These are phyloP conservation scores for Sardina pilchardus DNA, from an alignment of 2,113 vertebrate species.

Conservation along the genomic window DNA sequence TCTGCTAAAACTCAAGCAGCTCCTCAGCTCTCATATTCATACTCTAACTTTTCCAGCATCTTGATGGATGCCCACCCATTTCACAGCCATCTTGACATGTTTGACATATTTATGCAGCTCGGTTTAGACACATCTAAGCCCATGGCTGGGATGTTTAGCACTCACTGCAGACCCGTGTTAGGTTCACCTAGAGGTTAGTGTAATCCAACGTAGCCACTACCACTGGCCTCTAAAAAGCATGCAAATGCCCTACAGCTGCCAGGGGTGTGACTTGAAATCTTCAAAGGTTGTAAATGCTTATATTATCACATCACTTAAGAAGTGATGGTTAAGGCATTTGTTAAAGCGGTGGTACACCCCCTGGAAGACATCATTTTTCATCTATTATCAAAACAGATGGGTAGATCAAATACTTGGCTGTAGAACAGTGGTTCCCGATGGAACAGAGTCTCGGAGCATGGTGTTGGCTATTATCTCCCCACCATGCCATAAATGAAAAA, in stretches of 20 bases:
- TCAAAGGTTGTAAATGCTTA: conserved; percentile 19
- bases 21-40: neutral
- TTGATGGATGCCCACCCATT: conserved; percentile 1
- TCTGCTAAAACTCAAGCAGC: neutral
- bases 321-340: conserved; percentile 17
- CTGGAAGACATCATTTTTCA: neutral
- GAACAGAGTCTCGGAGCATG: neutral
- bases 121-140: conserved; percentile 16
- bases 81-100: conserved; percentile 10
- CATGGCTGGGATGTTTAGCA: conserved; percentile 8
- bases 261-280: neutral
- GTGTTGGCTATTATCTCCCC: neutral
- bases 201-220: conserved; percentile 11
- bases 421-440: neutral
- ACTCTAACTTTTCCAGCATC: neutral
- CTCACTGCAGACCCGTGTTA: neutral
- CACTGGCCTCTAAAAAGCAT: neutral
- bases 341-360: neutral
- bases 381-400: neutral
- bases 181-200: conserved; percentile 18
- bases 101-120: neutral
- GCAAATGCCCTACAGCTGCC: conserved; percentile 4
- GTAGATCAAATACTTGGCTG: neutral
- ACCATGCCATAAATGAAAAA: neutral
- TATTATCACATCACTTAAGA: conserved; percentile 9